Conservation (phyloP, 2,797 vertebrate species). For the Ctenopoma multispine region DNA sequence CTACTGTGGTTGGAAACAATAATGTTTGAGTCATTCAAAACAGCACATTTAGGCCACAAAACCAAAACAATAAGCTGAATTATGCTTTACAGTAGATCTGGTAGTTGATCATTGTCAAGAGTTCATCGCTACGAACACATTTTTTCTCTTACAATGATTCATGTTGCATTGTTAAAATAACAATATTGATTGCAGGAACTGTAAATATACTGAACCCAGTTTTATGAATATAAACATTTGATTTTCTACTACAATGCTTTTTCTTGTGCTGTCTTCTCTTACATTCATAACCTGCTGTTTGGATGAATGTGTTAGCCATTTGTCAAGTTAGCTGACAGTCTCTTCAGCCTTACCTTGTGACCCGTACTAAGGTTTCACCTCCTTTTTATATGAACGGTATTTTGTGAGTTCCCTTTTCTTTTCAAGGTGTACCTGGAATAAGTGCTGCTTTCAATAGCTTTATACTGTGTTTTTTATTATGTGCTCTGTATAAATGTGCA, state of each 20-base stretch:
- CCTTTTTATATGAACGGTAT: not conserved
- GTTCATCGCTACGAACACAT: not conserved
- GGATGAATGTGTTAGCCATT: not conserved
- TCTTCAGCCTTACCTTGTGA: not conserved
- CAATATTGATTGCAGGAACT: not conserved
- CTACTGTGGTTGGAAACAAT: not conserved
- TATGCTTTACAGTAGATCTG: not conserved
- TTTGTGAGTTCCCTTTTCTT: conserved; percentile 1
- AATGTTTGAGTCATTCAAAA: not conserved
- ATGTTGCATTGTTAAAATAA: not conserved
- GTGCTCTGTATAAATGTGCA: not conserved
- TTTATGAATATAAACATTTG: not conserved
- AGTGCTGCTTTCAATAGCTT: not conserved
- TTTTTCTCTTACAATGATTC: not conserved
- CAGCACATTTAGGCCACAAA: not conserved
- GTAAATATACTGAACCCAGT: not conserved
- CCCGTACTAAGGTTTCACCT: not conserved
- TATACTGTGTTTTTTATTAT: not conserved
- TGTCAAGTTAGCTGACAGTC: not conserved
- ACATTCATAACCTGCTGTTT: not conserved
- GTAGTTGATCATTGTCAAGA: not conserved
- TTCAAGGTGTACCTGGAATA: not conserved
- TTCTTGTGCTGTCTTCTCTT: not conserved
- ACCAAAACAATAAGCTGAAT: not conserved
- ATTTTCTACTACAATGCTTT: not conserved